These are phyloP conservation scores for Spilogale gracilis DNA, from an alignment of 2,113 vertebrate species.

Conservation along the genomic window DNA sequence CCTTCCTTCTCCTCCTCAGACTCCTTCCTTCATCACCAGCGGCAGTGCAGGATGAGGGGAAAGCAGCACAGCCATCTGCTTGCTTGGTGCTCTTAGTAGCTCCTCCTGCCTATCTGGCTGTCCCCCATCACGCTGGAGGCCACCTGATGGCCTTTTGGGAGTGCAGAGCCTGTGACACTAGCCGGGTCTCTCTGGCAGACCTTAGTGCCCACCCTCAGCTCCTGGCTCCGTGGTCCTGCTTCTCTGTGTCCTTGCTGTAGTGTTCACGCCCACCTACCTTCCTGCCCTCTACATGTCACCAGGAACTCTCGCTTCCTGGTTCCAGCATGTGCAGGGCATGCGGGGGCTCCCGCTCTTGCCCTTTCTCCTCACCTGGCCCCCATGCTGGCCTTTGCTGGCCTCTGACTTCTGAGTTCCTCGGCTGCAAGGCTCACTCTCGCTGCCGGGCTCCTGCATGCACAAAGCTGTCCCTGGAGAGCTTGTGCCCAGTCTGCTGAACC, in stretches of 20 bases:
- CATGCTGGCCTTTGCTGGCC: not conserved
- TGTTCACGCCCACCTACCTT: not conserved
- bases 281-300: not conserved
- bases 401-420: not conserved
- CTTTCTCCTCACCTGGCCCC: not conserved
- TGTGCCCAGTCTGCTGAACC: rapidly evolving
- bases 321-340: not conserved
- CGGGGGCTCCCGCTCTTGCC: not conserved
- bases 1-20: not conserved
- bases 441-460: not conserved
- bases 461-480: not conserved
- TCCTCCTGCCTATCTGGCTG: not conserved
- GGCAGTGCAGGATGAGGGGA: not conserved
- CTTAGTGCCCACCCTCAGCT: not conserved
- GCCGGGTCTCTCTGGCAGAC: not conserved
- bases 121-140: not conserved
- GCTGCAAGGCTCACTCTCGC: no score
- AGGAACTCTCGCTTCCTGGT: not conserved
- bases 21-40: not conserved
- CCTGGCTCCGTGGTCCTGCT: not conserved
- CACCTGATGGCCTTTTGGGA: not conserved
- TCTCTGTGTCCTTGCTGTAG: not conserved
- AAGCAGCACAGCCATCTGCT: rapidly evolving
- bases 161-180: not conserved
- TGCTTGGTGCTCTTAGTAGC: not conserved